These are phyloP conservation scores for Heliconius eleuchia DNA, from an alignment of 1,140 invertebrate genomes.

Conservation along the genomic window DNA sequence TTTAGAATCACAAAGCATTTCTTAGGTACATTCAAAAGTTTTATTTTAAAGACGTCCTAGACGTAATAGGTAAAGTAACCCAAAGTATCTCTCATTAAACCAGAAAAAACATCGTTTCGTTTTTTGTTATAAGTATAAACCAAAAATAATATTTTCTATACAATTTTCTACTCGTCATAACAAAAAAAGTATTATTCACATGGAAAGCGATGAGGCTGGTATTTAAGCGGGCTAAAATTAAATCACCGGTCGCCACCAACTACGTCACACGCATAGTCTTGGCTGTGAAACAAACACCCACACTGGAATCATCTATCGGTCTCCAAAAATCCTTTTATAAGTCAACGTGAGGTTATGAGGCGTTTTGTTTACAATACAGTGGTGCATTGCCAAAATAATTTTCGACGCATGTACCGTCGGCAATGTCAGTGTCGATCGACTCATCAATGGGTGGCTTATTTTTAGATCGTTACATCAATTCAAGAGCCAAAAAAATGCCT, in stretches of 20 bases:
- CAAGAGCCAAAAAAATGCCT: conserved; percentile 57
- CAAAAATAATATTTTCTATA: too few relatives aligned
- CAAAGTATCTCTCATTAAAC: too few relatives aligned
- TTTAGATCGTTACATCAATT: conserved; percentile 58
- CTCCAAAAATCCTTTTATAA: conserved; percentile 36
- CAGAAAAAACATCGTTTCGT: too few relatives aligned
- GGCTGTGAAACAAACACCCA: conserved; percentile 67
- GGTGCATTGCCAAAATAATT: conserved; percentile 57
- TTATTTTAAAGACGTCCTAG: too few relatives aligned
- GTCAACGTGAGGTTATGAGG: conserved; percentile 31
- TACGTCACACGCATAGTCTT: conserved; percentile 57
- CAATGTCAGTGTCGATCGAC: conserved; percentile 75
- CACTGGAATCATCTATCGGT: conserved; percentile 47
- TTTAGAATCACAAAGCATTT: too few relatives aligned
- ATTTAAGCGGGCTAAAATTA: conserved; percentile 75
- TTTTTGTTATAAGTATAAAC: too few relatives aligned
- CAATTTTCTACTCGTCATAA: too few relatives aligned
- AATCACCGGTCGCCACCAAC: conserved; percentile 46
- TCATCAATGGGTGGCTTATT: conserved; percentile 71
- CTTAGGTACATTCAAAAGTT: too few relatives aligned
- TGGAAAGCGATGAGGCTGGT: conserved; percentile 41
- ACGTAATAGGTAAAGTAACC: too few relatives aligned
- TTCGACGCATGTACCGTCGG: conserved; percentile 45
- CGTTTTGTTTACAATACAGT: conserved; percentile 43
- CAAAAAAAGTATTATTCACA: conserved; percentile 36